Evolutionary conservation across 2,888 invertebrate genomes (phyloP), one percentile per base, ranked within the genome.

Genomic region (Pharmacophagus antenor): DNA sequence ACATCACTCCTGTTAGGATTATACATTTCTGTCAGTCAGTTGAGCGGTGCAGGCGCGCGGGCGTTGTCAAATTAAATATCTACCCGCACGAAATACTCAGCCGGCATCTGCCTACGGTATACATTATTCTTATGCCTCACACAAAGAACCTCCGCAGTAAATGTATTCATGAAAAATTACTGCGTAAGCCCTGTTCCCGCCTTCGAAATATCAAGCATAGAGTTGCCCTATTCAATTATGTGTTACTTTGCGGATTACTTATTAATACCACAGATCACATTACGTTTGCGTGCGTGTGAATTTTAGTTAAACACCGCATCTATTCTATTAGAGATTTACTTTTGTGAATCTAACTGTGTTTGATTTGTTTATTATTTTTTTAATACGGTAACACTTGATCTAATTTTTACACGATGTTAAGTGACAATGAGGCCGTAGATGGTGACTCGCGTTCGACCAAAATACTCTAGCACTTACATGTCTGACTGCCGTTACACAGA

Each of bases 151-250:
- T 22, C 47, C 58, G 46, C 47, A 58, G 58, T 58, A 58, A 58
- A 58, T 58, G 53, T 58, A 58, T 58, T 58, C 58, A 58, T 58
- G 58, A 58, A 53, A 58, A 58, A 58, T 58, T 58, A 53, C 58
- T 48, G 37, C 47, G 47, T 53, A 31, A 53, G 53, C 47, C 52
- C n/a, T 3, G 41, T 37, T 46, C 53, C 23, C 47, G 58, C 53
- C 47, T 58, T 58, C 53, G 37, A 48, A 58, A 58, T 58, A 58
- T 58, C 53, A 58, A 58, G 56, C 23, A 22, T 48, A n/a, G 21
- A n/a, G 58, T 41, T 52, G 46, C 51, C 25, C 48, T 25, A 58
- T 58, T 58, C 58, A 53, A 53, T 58, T 58, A 58, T 25, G 41
- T 56, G 48, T 56, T 56, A 58, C 47, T 58, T 48, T 37, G 58